Evolutionary conservation across 2,888 invertebrate genomes (phyloP).

Genomic region (Eilema sororculum): DNA sequence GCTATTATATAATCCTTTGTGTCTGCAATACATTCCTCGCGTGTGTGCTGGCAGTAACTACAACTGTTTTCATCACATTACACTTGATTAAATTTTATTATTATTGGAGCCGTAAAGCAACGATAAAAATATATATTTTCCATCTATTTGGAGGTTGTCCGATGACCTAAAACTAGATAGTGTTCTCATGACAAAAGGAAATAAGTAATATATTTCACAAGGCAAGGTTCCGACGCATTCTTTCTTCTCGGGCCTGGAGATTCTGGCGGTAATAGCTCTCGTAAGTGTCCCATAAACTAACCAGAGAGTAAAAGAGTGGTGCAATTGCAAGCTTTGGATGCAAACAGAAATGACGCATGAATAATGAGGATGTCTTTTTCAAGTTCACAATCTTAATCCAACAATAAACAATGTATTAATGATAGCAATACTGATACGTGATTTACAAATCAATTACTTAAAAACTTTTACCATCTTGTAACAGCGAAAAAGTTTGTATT

Average conservation of each 20-base stretch:
- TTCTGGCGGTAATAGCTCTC: too few species aligned
- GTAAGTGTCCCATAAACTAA: too few species aligned
- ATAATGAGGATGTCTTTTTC: neutral
- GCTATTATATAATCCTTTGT: neutral
- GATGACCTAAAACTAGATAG: too few species aligned
- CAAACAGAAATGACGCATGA: too few species aligned
- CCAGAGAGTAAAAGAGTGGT: too few species aligned
- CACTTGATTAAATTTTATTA: constrained; percentile 36
- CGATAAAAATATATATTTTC: constrained; percentile 7
- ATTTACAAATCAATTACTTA: neutral
- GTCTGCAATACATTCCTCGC: constrained; percentile 19
- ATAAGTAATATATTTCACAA: too few species aligned
- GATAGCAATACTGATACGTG: neutral
- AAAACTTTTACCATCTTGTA: neutral
- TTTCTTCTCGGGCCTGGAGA: too few species aligned
- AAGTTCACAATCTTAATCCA: neutral
- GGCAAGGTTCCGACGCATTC: too few species aligned
- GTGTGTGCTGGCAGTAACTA: constrained; percentile 26
- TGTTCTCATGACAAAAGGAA: too few species aligned
- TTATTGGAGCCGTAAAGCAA: constrained; percentile 12
- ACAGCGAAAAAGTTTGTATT: neutral
- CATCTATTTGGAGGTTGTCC: neutral
- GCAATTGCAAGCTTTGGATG: too few species aligned
- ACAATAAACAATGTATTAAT: neutral
- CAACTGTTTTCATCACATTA: constrained; percentile 30